Base-by-base conservation (phyloP, 2,888 invertebrate species). In the Oasisia sp. region DNA sequence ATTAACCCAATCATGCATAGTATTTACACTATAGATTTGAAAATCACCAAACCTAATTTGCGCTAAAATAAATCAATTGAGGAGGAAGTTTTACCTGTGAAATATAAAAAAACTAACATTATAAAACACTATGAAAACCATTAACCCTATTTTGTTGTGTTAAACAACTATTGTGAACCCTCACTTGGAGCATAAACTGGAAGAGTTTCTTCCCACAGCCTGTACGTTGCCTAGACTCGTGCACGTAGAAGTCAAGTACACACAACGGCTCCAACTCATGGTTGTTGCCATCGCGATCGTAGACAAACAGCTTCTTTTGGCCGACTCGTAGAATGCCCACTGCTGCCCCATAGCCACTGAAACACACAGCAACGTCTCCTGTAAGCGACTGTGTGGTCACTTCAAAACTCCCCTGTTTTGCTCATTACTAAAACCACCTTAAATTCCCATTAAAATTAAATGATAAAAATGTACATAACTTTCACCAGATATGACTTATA, bases 181-280 rank as follows among this genome's bases (percentile, higher is more conserved):
- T 96, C 96, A 98, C 98, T 96, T 97, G 95, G n/a, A 98, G 96
- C 99, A 99, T 99, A 95, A 97, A 97, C 94, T 99, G 98, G 96
- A 98, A 99, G 27, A 99, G 97, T 93, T 97, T 96, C 95, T 97
- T 98, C 4, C 99, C 99, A 95, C 97, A 97, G 3, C 99, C 99
- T 95, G 97, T 97, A 92, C 99, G 97, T 96, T 99, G 99, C 91
- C 97, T 97, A 3, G 98, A 97, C 96, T 98, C 98, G 95, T 98
- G 97, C 44, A 99, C 97, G 96, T 98, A 99, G 97, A 99, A 99
- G 96, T 99, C 99, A 91, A 99, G 97, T 92, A 99, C 97, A 96
- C 99, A 99, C 27, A 98, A 97, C 0, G 99, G 98, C 94, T 98
- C 97, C 93, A 98, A 97, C 96, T 98, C 98, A 95, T 97, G 98